Evolutionary conservation across 2,888 invertebrate genomes (phyloP).

Genomic region (Hermaeophaga mercurialis): DNA sequence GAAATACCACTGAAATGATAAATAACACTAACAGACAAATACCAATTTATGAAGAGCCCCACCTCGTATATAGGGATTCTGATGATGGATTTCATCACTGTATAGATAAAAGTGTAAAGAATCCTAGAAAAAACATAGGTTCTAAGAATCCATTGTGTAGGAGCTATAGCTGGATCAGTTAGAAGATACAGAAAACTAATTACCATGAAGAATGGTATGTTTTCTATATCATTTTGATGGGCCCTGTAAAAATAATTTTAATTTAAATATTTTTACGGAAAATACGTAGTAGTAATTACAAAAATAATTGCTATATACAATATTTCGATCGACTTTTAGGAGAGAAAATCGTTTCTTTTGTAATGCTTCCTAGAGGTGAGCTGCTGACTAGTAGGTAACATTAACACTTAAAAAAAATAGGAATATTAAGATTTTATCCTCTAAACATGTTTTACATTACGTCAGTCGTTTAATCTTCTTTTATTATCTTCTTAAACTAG

Average conservation of each 20-base stretch:
- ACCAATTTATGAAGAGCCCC: conserved; percentile 15
- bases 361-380: no score
- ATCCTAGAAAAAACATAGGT: conserved; percentile 27
- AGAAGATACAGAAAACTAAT: conserved; percentile 23
- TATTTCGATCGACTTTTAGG: no score
- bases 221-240: conserved; percentile 28
- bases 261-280: no score
- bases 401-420: no score
- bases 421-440: no score
- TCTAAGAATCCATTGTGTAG: conserved; percentile 17
- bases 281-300: no score
- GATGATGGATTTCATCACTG: conserved; percentile 10
- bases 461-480: no score
- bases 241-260: conserved; percentile 19
- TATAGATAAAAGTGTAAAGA: conserved; percentile 17
- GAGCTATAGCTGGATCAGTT: conserved; percentile 21
- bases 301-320: no score
- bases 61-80: conserved; percentile 22
- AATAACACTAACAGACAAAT: conserved; percentile 18
- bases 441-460: no score
- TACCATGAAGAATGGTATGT: conserved; percentile 29
- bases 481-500: no score
- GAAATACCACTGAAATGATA: conserved; percentile 15
- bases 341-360: no score
- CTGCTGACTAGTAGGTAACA: no score